Conservation (phyloP, 2,797 vertebrate genomes). For the Chelon auratus region DNA sequence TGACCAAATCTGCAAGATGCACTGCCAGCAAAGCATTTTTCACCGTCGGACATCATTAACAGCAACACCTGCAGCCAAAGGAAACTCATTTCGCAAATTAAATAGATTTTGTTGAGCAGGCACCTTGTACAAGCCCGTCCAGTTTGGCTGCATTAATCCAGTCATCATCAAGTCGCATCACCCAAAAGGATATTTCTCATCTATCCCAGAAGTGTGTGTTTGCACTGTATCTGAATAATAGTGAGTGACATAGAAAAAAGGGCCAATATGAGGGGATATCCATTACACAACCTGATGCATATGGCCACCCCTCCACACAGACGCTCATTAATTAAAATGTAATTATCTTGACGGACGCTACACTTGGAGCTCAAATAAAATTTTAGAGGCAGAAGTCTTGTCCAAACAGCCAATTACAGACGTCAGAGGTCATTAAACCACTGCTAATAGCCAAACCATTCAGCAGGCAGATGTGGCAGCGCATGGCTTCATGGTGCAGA, state of each 20-base stretch:
- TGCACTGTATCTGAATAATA: neutral
- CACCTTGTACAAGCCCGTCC: neutral
- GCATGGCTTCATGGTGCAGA: too few species aligned
- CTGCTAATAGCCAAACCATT: slow-evolving; percentile 18
- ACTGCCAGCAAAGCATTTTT: neutral
- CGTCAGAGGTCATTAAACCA: slow-evolving; percentile 6
- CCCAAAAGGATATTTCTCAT: neutral
- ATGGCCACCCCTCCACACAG: neutral
- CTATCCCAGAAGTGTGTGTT: neutral
- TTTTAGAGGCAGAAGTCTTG: neutral
- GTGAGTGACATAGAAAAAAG: neutral
- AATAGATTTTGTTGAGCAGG: slow-evolving; percentile 22
- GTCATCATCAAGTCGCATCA: slow-evolving; percentile 1
- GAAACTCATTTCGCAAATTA: slow-evolving; percentile 15
- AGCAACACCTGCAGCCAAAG: slow-evolving; percentile 15
- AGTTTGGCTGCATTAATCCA: slow-evolving; percentile 19
- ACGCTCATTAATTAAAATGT: slow-evolving; percentile 1
- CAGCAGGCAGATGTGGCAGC: neutral
- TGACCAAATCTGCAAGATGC: neutral
- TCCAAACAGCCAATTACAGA: slow-evolving; percentile 24
- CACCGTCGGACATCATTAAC: slow-evolving; percentile 12
- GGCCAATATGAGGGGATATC: neutral
- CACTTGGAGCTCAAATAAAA: slow-evolving; percentile 9
- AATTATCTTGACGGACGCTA: slow-evolving; percentile 1
- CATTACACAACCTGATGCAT: neutral